Evolutionary conservation across 2,888 invertebrate genomes (phyloP).

Genomic region (Agriopis leucophaearia): DNA sequence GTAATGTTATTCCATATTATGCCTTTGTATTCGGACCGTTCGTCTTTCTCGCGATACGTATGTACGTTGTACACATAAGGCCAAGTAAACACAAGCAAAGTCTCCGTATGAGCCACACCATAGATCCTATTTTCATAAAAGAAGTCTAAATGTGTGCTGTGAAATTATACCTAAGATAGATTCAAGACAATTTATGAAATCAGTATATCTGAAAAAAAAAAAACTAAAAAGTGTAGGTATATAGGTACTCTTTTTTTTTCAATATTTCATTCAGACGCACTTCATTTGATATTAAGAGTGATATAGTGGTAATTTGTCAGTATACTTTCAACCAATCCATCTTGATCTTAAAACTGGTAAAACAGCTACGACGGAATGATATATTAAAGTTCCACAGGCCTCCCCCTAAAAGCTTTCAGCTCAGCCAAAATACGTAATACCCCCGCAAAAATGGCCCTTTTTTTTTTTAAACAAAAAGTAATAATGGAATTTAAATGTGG

Average conservation of each 20-base stretch:
- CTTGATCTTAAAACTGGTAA: constrained; percentile 27
- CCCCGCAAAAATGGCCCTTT: constrained; percentile 12
- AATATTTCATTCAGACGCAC: background rate
- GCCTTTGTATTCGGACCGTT: constrained; percentile 15
- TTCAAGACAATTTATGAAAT: too few species aligned
- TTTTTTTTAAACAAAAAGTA: constrained; percentile 9
- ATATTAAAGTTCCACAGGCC: constrained; percentile 27
- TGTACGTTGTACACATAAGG: background rate
- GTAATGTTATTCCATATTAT: background rate
- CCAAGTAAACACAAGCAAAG: background rate
- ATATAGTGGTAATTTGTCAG: constrained; percentile 9
- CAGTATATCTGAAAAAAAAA: too few species aligned
- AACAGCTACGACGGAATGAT: constrained; percentile 30
- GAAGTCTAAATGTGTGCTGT: background rate
- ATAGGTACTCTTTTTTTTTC: background rate
- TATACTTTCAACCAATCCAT: constrained; percentile 23
- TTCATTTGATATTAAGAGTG: constrained; percentile 10
- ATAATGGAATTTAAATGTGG: constrained; percentile 16
- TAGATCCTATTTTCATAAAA: background rate
- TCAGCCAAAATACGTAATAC: constrained; percentile 18
- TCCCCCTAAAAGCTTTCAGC: constrained; percentile 30
- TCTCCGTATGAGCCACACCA: background rate
- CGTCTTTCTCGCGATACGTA: background rate
- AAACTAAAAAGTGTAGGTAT: background rate
- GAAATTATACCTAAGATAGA: background rate